Conservation (phyloP, 1,140 invertebrate species). For the Euglossa dilemma region DNA sequence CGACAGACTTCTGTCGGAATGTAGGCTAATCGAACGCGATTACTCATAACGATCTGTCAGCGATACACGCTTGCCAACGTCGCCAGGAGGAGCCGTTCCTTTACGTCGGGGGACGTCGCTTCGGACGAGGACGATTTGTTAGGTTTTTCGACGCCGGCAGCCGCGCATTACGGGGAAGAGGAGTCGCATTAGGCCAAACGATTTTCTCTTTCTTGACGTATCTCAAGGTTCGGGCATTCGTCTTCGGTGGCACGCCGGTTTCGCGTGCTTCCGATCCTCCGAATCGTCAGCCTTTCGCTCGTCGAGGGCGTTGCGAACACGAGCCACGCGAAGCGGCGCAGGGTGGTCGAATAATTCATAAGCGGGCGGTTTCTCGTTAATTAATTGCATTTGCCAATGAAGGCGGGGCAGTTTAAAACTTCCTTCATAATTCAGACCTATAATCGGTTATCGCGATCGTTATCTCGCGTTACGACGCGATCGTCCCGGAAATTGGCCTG, state of each 20-base stretch:
- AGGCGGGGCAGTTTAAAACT: constrained; percentile 64
- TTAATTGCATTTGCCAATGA: constrained; percentile 66
- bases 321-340: not conserved
- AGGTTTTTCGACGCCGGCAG: constrained; percentile 61
- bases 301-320: not conserved
- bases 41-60: constrained; percentile 35
- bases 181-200: constrained; percentile 38
- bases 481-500: constrained; percentile 50
- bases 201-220: constrained; percentile 47
- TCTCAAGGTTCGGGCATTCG: constrained; percentile 67
- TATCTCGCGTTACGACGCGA: constrained; percentile 51
- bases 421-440: constrained; percentile 63
- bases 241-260: constrained; percentile 29
- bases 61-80: constrained; percentile 24
- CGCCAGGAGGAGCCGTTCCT: constrained; percentile 27
- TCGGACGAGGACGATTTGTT: constrained; percentile 63
- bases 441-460: constrained; percentile 69
- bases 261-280: constrained; percentile 14
- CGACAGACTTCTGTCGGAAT: not conserved
- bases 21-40: constrained; percentile 21
- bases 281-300: constrained; percentile 11
- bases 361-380: constrained; percentile 57
- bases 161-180: constrained; percentile 9
- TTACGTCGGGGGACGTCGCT: constrained; percentile 11
- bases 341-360: constrained; percentile 61